A percentile compares a stretch with the other conserved stretches of the same genome.
These are phyloP conservation scores for Haemorhous mexicanus DNA, from an alignment of 2,113 vertebrate genomes.

Conservation along the genomic window DNA sequence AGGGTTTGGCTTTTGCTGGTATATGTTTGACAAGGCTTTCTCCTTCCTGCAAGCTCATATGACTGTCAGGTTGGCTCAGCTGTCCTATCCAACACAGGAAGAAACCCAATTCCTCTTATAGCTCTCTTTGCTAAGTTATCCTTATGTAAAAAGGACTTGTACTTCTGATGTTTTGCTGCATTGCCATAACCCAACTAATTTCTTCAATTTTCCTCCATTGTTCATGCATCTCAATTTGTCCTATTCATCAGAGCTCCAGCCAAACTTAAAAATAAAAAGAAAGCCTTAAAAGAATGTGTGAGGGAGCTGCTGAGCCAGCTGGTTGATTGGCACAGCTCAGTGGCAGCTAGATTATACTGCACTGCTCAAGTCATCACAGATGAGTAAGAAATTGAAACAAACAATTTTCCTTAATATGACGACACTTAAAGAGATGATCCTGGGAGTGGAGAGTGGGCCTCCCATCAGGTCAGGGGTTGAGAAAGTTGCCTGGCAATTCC, in stretches of 20 bases:
- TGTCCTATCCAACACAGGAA: not conserved
- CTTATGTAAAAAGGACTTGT: not conserved
- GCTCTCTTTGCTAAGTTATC: not conserved
- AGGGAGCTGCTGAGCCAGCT: not conserved
- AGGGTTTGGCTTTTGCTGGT: not conserved
- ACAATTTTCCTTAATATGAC: conserved; percentile 27
- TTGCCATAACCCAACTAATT: not conserved
- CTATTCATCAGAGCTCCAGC: not conserved
- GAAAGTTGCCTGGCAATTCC: conserved; percentile 53
- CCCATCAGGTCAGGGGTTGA: not conserved
- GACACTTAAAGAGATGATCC: conserved; percentile 36
- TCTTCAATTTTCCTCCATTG: not conserved
- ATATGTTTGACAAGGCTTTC: not conserved
- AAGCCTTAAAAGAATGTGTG: not conserved
- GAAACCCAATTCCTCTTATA: not conserved
- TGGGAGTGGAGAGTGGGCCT: not conserved
- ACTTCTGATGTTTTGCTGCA: not conserved
- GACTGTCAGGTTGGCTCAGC: not conserved
- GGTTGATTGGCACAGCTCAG: not conserved
- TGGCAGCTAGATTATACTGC: conserved; percentile 52
- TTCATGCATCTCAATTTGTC: not conserved
- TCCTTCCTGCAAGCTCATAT: not conserved
- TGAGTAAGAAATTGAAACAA: conserved; percentile 13
- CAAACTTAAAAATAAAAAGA: conserved; percentile 15
- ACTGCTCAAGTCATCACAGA: conserved; percentile 49